phyloP scores from a whole-genome alignment of 30 jellyfish, hydroid and myxozoan genomes.

The Aurelia aurita region DNA sequence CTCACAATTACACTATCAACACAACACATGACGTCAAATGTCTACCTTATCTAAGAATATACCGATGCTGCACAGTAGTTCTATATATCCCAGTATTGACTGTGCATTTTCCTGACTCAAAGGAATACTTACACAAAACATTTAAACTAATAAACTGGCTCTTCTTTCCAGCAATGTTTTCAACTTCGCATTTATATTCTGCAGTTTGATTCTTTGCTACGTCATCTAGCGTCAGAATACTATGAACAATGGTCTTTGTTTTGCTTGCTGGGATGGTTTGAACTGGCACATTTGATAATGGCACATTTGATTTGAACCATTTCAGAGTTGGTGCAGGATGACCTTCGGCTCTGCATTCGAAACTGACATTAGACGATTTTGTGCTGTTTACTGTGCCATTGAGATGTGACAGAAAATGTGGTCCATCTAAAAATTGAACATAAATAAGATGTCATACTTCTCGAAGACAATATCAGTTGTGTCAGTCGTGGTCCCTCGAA shows the following conservation, averaged over 20 bases:
- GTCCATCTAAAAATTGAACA: slow-evolving; percentile 34
- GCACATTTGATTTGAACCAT: slow-evolving; percentile 49
- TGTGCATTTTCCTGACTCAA: too few species aligned
- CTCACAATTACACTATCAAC: too few species aligned
- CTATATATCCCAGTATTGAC: too few species aligned
- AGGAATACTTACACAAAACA: slow-evolving; percentile 75
- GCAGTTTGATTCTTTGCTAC: slow-evolving; percentile 64
- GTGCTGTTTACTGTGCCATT: slow-evolving; percentile 18
- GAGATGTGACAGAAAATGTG: slow-evolving; percentile 42
- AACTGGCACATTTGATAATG: slow-evolving; percentile 11
- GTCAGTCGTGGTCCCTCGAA: not conserved
- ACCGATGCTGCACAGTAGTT: too few species aligned
- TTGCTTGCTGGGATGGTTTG: not conserved
- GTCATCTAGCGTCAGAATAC: slow-evolving; percentile 27
- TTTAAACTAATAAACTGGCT: slow-evolving; percentile 37
- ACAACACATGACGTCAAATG: too few species aligned
- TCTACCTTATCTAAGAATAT: too few species aligned
- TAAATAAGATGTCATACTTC: not conserved
- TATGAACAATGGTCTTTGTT: slow-evolving; percentile 57
- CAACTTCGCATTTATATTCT: slow-evolving; percentile 71
- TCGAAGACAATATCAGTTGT: not conserved
- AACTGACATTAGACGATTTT: slow-evolving; percentile 31
- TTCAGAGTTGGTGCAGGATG: slow-evolving; percentile 60
- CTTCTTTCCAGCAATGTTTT: slow-evolving; percentile 55
- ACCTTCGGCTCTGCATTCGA: slow-evolving; percentile 65